phyloP scores from a whole-genome alignment of 2,888 invertebrate species.

The Coecobrya sp. region DNA sequence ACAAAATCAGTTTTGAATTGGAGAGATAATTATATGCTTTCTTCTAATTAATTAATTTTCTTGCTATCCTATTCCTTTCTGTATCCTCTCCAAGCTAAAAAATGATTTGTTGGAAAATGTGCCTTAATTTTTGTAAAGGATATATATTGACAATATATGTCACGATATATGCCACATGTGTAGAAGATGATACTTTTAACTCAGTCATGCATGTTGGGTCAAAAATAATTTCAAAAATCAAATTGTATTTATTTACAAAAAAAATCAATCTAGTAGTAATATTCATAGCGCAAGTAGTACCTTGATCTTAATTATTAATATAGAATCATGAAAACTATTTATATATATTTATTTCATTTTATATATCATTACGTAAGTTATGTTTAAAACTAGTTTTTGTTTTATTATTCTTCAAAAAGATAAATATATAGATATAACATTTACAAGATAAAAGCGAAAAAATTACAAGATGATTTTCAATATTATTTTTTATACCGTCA shows the following conservation, averaged over 20 bases:
- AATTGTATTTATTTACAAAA: constrained; percentile 42
- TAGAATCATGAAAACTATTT: neutral
- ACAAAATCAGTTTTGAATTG: constrained; percentile 35
- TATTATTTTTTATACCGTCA: neutral
- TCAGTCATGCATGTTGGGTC: neutral
- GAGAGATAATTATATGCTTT: neutral
- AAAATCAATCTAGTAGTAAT: neutral
- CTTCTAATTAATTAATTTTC: too few relatives aligned
- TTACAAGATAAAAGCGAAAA: constrained; percentile 16
- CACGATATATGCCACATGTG: neutral
- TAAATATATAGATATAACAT: neutral
- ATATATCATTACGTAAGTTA: neutral
- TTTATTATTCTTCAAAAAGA: constrained; percentile 5
- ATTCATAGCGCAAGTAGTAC: neutral
- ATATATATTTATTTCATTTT: neutral
- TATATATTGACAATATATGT: too few relatives aligned
- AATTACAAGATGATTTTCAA: constrained; percentile 23
- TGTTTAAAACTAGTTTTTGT: neutral
- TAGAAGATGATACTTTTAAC: neutral
- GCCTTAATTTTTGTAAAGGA: neutral
- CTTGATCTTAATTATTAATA: neutral
- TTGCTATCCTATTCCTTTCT: too few relatives aligned
- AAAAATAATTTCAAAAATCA: constrained; percentile 34
- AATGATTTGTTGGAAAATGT: neutral
- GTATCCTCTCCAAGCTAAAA: too few relatives aligned